These are phyloP conservation scores for Hydropsyche tenuis DNA, from an alignment of 1,140 invertebrate genomes.

Conservation along the genomic window DNA sequence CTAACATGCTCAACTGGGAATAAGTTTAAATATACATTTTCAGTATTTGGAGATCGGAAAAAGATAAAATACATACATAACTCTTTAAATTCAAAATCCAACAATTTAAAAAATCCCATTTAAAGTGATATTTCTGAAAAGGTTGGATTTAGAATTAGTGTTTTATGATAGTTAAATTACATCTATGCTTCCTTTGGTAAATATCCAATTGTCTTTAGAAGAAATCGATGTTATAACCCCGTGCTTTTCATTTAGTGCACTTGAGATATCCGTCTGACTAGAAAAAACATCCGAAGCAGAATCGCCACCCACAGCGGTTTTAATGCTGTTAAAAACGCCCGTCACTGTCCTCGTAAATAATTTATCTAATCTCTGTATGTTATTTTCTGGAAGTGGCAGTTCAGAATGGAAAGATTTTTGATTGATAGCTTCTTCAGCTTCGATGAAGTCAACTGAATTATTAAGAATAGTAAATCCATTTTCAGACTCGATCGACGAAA, in stretches of 20 bases:
- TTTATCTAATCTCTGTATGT: constrained; percentile 60
- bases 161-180: too few relatives aligned
- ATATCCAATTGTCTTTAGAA: constrained; percentile 46
- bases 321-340: constrained; percentile 60
- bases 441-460: constrained; percentile 34
- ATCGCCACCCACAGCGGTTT: constrained; percentile 59
- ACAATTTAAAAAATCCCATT: too few relatives aligned
- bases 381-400: constrained; percentile 50
- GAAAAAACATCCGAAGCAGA: constrained; percentile 49
- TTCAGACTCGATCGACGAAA: constrained; percentile 47
- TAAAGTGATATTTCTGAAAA: too few relatives aligned
- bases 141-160: too few relatives aligned
- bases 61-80: too few relatives aligned
- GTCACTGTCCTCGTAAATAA: constrained; percentile 61
- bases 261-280: constrained; percentile 29
- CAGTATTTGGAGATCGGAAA: too few relatives aligned
- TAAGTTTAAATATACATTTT: not conserved
- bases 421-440: constrained; percentile 47
- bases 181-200: constrained; percentile 43
- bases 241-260: constrained; percentile 39
- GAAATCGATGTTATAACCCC: constrained; percentile 15
- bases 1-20: constrained; percentile 38
- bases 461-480: constrained; percentile 46
- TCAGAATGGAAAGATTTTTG: constrained; percentile 29
- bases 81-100: too few relatives aligned